Conservation (phyloP, 2,113 vertebrate genomes). For the Peromyscus leucopus region DNA sequence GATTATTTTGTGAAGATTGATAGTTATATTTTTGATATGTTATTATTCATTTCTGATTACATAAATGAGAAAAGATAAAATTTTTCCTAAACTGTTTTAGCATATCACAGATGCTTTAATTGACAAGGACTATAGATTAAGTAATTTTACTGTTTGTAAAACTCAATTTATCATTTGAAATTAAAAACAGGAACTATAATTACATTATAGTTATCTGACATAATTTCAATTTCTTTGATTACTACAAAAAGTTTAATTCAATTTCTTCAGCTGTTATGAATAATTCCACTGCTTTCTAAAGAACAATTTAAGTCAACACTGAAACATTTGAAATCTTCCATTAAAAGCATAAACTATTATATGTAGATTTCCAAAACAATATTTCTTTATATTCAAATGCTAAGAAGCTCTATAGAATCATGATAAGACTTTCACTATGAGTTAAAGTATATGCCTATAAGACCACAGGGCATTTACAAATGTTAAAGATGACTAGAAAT, state of each 20-base stretch:
- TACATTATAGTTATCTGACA: neutral
- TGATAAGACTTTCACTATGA: neutral
- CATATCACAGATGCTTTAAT: neutral
- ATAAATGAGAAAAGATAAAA: neutral
- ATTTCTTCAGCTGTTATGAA: neutral
- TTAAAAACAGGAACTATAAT: neutral
- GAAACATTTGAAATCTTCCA: neutral
- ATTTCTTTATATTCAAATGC: neutral
- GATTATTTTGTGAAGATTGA: conserved; percentile 1
- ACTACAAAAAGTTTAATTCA: neutral
- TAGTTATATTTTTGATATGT: neutral
- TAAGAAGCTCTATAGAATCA: neutral
- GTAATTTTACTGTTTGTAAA: neutral
- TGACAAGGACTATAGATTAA: neutral
- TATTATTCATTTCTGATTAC: neutral
- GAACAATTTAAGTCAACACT: neutral
- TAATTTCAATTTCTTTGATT: neutral
- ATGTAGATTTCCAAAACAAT: neutral
- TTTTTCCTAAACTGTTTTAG: neutral
- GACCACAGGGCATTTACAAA: neutral
- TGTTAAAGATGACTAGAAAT: neutral
- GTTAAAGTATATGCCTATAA: neutral
- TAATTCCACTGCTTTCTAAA: neutral
- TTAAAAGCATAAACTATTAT: neutral
- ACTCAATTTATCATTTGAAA: neutral